Evolutionary conservation across 2,888 invertebrate species (phyloP).

Genomic region (Anarsia innoxiella): DNA sequence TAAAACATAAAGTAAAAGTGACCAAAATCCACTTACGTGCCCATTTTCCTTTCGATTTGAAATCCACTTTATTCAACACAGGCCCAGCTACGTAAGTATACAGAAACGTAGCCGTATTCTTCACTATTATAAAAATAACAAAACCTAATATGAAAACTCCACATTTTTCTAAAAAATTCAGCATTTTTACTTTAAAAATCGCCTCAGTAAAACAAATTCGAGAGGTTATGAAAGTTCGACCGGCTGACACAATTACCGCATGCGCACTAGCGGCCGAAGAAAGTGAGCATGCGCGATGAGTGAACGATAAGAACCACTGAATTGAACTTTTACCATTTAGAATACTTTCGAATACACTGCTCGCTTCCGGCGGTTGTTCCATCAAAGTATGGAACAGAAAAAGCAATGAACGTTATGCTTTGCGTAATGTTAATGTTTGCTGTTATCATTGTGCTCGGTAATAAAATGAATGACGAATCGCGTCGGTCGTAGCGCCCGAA

Average conservation of each 20-base stretch:
- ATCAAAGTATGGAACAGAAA: background rate
- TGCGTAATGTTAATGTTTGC: too few species aligned
- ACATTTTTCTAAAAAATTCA: conserved; percentile 53
- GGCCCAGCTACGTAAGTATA: conserved; percentile 70
- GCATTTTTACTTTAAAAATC: background rate
- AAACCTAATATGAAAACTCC: conserved; percentile 55
- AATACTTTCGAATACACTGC: background rate
- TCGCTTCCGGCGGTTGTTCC: background rate
- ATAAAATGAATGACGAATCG: background rate
- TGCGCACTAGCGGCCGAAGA: conserved; percentile 62
- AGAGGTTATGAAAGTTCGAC: conserved; percentile 48
- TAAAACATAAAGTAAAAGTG: too few species aligned
- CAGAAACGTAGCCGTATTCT: conserved; percentile 33
- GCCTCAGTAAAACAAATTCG: conserved; percentile 9
- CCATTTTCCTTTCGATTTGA: conserved; percentile 84
- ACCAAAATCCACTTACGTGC: conserved; percentile 82
- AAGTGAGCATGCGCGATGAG: conserved; percentile 50
- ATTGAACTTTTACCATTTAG: background rate
- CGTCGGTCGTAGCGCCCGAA: background rate
- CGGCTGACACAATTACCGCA: conserved; percentile 57
- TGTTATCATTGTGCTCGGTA: too few species aligned
- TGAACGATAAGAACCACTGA: conserved; percentile 19
- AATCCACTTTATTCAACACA: conserved; percentile 75
- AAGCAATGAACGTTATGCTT: background rate
- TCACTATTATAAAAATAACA: conserved; percentile 36